Evolutionary conservation across 2,888 invertebrate species (phyloP), one percentile per base, ranked within the genome.

Genomic region (Psylliodes chrysocephalus): DNA sequence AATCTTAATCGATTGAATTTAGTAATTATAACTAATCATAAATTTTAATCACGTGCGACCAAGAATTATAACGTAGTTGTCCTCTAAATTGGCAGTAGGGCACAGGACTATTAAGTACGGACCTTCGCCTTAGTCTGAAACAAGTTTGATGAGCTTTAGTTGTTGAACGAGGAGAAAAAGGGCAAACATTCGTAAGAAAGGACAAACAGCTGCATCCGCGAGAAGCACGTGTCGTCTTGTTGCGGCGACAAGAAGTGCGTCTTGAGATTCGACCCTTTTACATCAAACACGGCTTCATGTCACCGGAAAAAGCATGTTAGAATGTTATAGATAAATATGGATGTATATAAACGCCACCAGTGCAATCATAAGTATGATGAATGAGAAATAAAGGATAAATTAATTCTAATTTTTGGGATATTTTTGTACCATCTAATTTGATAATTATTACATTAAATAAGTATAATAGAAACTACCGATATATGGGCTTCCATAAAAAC

Each of bases 191-290:
- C 55, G 38, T 40, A 59, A 59, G 49, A 59, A 59, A 62, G 55
- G 44, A 57, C 64, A 57, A 70, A 68, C 74, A 74, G 74, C 74
- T 74, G 74, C 74, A 70, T 74, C 73, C 73, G 72, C 53, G 66
- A 49, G 55, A 62, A 69, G 73, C 74, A 74, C 74, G 74, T 74
- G 74, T 62, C 64, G 52, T 55, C 57, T 46, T 56, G 64, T 59
- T 63, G 64, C 51, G 61, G 64, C 40, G 60, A 51, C 47, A 25
- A 60, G 30, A 53, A 40, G 38, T 53, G 15, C 38, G 54, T 63
- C 56, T 56, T 52, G 28, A 63, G 57, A 57, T 44, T 55, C 44
- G 18, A 55, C 55, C 59, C 59, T 59, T 40, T 40, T 8, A 51
- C 28, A 22, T 40, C 38, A 49, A 59, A 49, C 22, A 25, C 18